phyloP scores from a whole-genome alignment of 1,140 invertebrate genomes.

The Periplaneta americana region DNA sequence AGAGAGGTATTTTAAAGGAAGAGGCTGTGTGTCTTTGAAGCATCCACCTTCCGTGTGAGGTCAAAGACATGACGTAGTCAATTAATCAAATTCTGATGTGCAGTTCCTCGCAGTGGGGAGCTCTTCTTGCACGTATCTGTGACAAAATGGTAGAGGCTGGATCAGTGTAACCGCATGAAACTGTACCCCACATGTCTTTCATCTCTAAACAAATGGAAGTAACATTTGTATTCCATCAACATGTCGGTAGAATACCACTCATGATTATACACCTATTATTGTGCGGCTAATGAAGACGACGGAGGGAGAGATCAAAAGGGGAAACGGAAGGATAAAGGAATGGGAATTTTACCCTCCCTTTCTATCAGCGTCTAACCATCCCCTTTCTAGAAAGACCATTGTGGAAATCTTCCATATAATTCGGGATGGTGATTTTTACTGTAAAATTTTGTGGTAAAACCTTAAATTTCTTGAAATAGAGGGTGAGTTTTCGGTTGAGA shows the following conservation, averaged over 20 bases:
- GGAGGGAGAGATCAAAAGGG: background rate
- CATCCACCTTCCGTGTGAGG: too few species aligned
- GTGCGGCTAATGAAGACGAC: background rate
- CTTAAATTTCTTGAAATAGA: background rate
- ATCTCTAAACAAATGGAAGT: background rate
- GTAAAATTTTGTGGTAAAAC: background rate
- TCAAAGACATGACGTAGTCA: too few species aligned
- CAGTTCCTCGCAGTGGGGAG: background rate
- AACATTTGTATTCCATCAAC: background rate
- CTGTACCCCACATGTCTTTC: too few species aligned
- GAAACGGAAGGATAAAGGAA: background rate
- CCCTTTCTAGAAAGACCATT: background rate
- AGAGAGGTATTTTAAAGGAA: too few species aligned
- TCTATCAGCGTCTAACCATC: background rate
- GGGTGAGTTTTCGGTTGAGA: background rate
- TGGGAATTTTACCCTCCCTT: background rate
- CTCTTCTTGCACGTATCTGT: background rate
- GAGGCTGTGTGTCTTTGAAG: too few species aligned
- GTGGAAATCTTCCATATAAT: background rate
- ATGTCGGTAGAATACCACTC: background rate
- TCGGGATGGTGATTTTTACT: background rate
- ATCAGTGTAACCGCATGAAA: background rate
- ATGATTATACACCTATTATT: background rate
- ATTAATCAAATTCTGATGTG: too few species aligned
- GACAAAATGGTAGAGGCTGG: background rate